Base-by-base conservation (phyloP, 2,888 invertebrate species). In the Amphimallon solstitiale region DNA sequence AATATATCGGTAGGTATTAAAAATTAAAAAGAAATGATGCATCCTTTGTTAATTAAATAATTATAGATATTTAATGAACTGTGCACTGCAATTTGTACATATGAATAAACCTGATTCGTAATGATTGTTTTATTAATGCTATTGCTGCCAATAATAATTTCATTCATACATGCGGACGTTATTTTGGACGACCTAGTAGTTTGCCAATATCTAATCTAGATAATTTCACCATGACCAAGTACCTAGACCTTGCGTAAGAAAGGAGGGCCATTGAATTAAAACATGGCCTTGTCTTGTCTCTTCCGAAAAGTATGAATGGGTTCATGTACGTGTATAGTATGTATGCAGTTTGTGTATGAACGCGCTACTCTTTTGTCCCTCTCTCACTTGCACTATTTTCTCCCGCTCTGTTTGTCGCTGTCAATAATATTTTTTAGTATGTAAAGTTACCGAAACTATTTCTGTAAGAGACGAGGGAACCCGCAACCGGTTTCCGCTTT, bases 231-330 rank as follows among this genome's bases (percentile, higher is more conserved):
- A 51, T 17, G 7, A 51, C 23, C 17, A 15, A 35, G 12, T 35
- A 35, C 23, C 21, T 12, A 37, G 52, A 19, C 37, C 37, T 52
- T 52, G 17, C 52, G 52, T 56, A 43, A 40, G 29, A 40, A 40
- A 56, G 10, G 10, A 21, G 23, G 17, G 38, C n/a, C 38, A 19
- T 40, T 54, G 38, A 56, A 56, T 56, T 40, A 56, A 56, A 38
- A 40, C 29, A 14, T 29, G 40, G 15, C 56, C 56, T 56, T 56
- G 40, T 12, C 40, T 56, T 40, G 29, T 34, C 14, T 35, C 34
- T 9, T 23, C 19, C 14, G 14, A 40, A 43, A 54, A 56, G 56
- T 56, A 56, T 56, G 56, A 56, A 56, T 56, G 56, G 21, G 40
- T 40, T 56, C 23, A 40, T 56, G 40, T 23, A 40, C 21, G 40